These are phyloP conservation scores for Mirza zaza DNA, from an alignment of 2,113 vertebrate species.

Conservation along the genomic window DNA sequence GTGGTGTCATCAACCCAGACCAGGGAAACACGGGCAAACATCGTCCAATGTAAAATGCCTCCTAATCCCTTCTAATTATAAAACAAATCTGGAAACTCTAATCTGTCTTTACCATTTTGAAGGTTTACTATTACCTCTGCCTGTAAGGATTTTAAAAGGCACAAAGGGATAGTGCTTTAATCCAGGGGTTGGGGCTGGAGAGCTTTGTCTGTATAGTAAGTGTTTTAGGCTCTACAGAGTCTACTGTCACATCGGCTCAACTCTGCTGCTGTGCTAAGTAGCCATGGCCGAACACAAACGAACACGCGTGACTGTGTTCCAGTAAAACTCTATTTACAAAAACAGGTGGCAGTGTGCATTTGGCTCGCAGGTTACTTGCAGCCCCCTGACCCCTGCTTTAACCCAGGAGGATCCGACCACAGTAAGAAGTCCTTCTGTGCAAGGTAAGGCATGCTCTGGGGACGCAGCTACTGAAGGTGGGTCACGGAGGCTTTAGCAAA, in stretches of 20 bases:
- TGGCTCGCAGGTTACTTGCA: neutral
- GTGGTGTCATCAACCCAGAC: neutral
- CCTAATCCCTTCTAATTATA: neutral
- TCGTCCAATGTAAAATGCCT: neutral
- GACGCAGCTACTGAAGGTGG: neutral
- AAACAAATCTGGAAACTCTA: neutral
- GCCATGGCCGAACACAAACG: neutral
- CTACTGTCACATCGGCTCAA: neutral
- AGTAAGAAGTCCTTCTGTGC: neutral
- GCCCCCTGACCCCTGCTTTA: neutral
- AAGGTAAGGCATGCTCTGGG: neutral
- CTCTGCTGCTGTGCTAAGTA: neutral
- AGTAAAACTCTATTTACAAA: neutral
- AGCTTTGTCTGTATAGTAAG: neutral
- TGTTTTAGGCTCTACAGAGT: neutral
- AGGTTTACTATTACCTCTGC: neutral
- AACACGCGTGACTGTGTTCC: neutral
- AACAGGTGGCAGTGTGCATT: rapidly evolving
- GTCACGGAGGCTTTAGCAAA: neutral
- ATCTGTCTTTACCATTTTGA: neutral
- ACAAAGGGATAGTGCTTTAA: neutral
- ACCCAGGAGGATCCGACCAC: neutral
- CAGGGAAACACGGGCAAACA: neutral
- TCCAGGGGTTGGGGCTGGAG: neutral
- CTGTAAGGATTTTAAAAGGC: neutral